Percentiles rank a stretch among this genome's conserved stretches.
These are phyloP conservation scores for Aeoliscus strigatus DNA, from an alignment of 2,797 vertebrate genomes.

Conservation along the genomic window DNA sequence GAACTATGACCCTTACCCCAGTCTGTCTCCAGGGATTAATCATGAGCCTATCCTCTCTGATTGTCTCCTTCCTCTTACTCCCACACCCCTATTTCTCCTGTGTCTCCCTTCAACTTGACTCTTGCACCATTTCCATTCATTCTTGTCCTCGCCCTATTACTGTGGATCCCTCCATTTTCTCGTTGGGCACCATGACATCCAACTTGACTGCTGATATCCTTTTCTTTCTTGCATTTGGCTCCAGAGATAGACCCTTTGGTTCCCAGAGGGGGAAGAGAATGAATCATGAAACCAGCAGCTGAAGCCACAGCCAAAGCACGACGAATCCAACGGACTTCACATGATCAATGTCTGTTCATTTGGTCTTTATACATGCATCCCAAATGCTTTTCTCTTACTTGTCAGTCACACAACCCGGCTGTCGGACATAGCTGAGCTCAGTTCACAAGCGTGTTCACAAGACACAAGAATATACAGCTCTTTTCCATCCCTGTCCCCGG, in stretches of 20 bases:
- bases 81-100: constrained; percentile 24
- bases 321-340: constrained; percentile 16
- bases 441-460: background rate
- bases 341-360: constrained; percentile 29
- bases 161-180: constrained; percentile 28
- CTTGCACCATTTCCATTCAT: constrained; percentile 38
- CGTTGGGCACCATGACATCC: constrained; percentile 3
- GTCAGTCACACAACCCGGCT: constrained; percentile 19
- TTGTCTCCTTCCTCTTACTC: constrained; percentile 26
- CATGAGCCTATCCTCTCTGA: constrained; percentile 70
- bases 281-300: constrained; percentile 57
- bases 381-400: constrained; percentile 18
- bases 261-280: constrained; percentile 26
- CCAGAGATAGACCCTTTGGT: constrained; percentile 50
- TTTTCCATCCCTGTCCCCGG: constrained; percentile 37
- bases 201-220: constrained; percentile 23
- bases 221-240: constrained; percentile 24
- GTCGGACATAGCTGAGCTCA: constrained; percentile 13
- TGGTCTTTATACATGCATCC: constrained; percentile 8
- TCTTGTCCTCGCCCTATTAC: constrained; percentile 32
- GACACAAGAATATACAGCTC: constrained; percentile 17
- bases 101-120: constrained; percentile 20
- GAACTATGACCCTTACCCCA: constrained; percentile 56
- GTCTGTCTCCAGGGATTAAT: constrained; percentile 79
- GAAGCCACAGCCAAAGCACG: constrained; percentile 44